Evolutionary conservation across 2,888 invertebrate species (phyloP).

Genomic region (Zeuzera pyrina): DNA sequence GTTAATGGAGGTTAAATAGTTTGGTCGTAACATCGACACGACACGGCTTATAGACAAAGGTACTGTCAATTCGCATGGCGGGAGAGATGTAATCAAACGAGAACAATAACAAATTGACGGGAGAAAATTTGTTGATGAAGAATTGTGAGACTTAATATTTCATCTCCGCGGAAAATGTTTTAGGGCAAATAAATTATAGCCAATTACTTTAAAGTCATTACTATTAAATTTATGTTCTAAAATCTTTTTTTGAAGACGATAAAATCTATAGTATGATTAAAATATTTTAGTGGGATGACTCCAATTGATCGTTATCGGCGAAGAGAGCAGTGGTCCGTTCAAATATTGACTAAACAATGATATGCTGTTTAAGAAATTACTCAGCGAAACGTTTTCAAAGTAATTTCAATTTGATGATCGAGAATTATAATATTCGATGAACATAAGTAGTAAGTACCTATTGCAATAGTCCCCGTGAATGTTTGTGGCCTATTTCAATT

Average conservation of each 20-base stretch:
- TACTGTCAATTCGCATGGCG: constrained; percentile 41
- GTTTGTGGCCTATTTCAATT: too few relatives aligned
- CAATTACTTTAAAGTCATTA: too few relatives aligned
- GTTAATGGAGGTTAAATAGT: constrained; percentile 55
- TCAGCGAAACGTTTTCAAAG: constrained; percentile 11
- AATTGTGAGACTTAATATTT: constrained; percentile 26
- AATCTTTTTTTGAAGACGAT: too few relatives aligned
- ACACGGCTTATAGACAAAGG: constrained; percentile 51
- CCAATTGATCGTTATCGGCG: too few relatives aligned
- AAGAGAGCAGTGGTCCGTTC: too few relatives aligned
- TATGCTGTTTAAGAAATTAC: constrained; percentile 10
- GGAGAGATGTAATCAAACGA: constrained; percentile 26
- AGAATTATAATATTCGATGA: too few relatives aligned
- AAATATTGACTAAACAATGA: constrained; percentile 10
- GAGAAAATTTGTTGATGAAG: constrained; percentile 35
- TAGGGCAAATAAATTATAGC: background rate
- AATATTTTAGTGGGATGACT: too few relatives aligned
- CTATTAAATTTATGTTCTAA: too few relatives aligned
- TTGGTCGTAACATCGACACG: constrained; percentile 42
- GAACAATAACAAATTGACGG: constrained; percentile 38
- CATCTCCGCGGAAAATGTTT: constrained; percentile 4
- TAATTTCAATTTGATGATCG: too few relatives aligned
- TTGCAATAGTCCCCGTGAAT: too few relatives aligned
- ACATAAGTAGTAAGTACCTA: too few relatives aligned
- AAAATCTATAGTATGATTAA: too few relatives aligned